A percentile compares a stretch with the other conserved stretches of the same genome.
These are phyloP conservation scores for Crocuta crocuta DNA, from an alignment of 2,113 vertebrate species.

Conservation along the genomic window DNA sequence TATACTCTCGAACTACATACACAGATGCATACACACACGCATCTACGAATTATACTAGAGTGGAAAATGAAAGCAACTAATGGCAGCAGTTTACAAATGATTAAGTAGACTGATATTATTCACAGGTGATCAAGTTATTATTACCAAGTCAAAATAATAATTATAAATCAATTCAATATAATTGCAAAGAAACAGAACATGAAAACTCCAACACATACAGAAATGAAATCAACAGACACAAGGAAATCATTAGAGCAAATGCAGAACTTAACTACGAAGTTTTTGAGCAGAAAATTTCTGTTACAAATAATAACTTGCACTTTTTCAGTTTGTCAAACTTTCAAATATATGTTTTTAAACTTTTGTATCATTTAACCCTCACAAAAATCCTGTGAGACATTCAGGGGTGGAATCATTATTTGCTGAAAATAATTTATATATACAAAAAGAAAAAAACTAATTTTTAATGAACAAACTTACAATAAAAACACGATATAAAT, in stretches of 20 bases:
- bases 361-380: background rate
- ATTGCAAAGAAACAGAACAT: background rate
- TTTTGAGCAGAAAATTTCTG: background rate
- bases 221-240: background rate
- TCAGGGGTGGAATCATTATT: background rate
- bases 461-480: background rate
- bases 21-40: background rate
- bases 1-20: background rate
- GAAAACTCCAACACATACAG: background rate
- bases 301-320: background rate
- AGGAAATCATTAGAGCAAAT: background rate
- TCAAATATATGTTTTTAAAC: slow-evolving; percentile 3
- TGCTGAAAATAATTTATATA: background rate
- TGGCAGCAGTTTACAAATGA: slow-evolving; percentile 34
- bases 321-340: slow-evolving; percentile 30
- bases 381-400: background rate
- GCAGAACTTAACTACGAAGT: background rate
- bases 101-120: background rate
- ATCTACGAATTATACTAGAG: background rate
- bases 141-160: slow-evolving; percentile 34
- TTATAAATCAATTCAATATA: slow-evolving; percentile 27
- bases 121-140: slow-evolving; percentile 4
- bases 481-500: background rate
- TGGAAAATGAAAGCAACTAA: slow-evolving; percentile 33
- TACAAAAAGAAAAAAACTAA: background rate